Conservation (phyloP, 2,888 invertebrate species). For the Macrosiphum euphorbiae region DNA sequence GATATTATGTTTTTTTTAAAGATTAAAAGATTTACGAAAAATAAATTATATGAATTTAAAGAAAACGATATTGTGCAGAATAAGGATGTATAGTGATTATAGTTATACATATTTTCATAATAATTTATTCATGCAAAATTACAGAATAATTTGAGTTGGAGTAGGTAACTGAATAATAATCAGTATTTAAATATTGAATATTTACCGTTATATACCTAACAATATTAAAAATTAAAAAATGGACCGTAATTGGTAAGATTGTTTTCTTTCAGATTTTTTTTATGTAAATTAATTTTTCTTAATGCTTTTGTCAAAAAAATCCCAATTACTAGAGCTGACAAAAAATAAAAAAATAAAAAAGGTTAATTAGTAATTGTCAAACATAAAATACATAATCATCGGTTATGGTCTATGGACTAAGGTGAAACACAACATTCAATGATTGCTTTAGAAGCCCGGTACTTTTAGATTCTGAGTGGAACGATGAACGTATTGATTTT, state of each 20-base stretch:
- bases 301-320: not conserved
- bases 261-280: not conserved
- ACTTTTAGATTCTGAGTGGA: too few species aligned
- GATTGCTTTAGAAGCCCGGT: not conserved
- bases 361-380: not conserved
- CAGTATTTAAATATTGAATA: not conserved
- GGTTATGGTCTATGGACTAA: not conserved
- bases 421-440: not conserved
- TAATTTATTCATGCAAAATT: not conserved
- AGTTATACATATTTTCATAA: not conserved
- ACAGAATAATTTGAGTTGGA: not conserved
- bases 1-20: not conserved
- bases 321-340: not conserved
- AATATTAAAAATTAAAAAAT: not conserved
- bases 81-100: too few species aligned
- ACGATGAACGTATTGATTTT: too few species aligned
- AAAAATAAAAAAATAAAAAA: not conserved
- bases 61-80: not conserved
- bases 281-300: not conserved
- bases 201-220: not conserved
- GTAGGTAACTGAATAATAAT: not conserved
- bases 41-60: not conserved
- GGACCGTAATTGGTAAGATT: not conserved
- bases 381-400: not conserved
- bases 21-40: not conserved